Base-by-base conservation (phyloP, 2,888 invertebrate species). In the Oeneis ivallda region DNA sequence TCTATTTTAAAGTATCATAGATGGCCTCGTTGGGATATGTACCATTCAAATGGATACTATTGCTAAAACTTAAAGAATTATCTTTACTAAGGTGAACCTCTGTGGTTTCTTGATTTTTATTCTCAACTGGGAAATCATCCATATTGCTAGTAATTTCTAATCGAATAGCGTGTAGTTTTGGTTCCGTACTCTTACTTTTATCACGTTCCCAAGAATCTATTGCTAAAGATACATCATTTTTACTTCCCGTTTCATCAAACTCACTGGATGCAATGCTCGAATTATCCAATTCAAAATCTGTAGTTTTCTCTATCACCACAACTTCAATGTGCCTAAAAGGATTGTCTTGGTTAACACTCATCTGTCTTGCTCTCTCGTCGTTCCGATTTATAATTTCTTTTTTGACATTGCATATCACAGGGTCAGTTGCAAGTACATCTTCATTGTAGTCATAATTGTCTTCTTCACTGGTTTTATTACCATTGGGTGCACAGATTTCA, bases 401-500 rank as follows among this genome's bases (percentile, higher is more conserved):
- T 68, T 92, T 92, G 43, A 92, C 91, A 71, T 92, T 92, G 71
- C 91, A 91, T 73, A 92, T 92, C 49, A 92, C 88, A 61, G 92
- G 92, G 62, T 92, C 92, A 7, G 84, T 91, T 10, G 92, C 92
- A 71, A 92, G 72, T 0, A 92, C 81, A 61, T 92, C 92, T 64
- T 88, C 82, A 64, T 85, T 89, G 64, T 80, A 87, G 58, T 92
- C 91, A 60, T 91, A 92, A 26, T 73, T 79, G 71, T 91, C 92
- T 70, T 92, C 90, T 17, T 91, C 91, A 58, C 79, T 83, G 13
- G 74, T 73, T 76, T 87, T 90, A 66, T 82, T 81, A 2, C 79
- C 82, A 58, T 84, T 86, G 1, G 92, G 88, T 50, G 87, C 78
- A 71, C 94, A 95, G 66, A 95, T 95, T 83, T 95, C 95, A 59